These are phyloP conservation scores for Megaceryle maxima DNA, from an alignment of 2,113 vertebrate genomes.

Conservation along the genomic window DNA sequence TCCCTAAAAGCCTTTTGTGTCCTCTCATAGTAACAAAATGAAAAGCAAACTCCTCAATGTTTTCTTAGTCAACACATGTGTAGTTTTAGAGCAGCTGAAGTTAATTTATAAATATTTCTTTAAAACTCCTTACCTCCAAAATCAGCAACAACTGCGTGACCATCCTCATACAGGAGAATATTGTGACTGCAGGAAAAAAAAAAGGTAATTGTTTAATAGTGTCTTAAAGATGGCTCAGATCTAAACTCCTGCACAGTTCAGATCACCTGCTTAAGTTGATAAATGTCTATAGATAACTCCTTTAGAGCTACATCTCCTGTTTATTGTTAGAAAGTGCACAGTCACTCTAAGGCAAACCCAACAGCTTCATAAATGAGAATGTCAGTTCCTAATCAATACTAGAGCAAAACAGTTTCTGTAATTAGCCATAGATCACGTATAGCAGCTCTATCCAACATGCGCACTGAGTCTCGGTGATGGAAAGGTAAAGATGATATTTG, in stretches of 20 bases:
- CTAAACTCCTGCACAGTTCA: not conserved
- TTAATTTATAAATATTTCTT: not conserved
- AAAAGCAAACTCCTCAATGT: not conserved
- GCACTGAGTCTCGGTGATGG: not conserved
- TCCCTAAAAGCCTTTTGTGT: not conserved
- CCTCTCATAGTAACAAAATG: not conserved
- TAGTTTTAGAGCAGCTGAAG: not conserved
- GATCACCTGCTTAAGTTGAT: not conserved
- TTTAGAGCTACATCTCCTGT: not conserved
- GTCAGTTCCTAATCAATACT: not conserved
- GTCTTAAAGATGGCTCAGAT: not conserved
- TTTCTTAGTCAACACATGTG: not conserved
- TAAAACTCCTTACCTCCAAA: conserved; percentile 85
- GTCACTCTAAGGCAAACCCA: not conserved
- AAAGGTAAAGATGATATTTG: not conserved
- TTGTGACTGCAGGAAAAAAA: conserved; percentile 82
- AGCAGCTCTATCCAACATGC: not conserved
- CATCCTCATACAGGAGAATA: conserved; percentile 94
- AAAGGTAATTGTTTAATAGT: not conserved
- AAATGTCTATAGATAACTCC: not conserved
- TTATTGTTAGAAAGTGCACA: not conserved
- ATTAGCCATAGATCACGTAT: not conserved
- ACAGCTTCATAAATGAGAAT: not conserved
- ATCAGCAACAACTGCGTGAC: conserved; percentile 93
- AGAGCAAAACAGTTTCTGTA: not conserved